These are phyloP conservation scores for Drosophila picticornis DNA, from an alignment of 2,888 invertebrate species.

Conservation along the genomic window DNA sequence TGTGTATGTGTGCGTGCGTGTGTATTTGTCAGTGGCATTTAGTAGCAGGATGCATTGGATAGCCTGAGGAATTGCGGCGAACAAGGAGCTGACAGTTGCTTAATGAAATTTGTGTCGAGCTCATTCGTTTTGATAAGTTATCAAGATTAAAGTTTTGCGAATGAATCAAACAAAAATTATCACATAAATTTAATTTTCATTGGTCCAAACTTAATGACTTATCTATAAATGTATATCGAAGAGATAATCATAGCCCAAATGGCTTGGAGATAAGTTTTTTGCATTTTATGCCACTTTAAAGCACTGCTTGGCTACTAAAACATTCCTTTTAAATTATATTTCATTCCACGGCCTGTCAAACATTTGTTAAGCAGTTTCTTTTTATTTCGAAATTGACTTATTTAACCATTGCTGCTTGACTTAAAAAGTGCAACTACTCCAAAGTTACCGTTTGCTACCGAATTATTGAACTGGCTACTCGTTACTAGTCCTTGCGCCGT, in stretches of 20 bases:
- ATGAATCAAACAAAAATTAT: neutral
- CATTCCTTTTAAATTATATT: neutral
- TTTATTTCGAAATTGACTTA: conserved; percentile 35
- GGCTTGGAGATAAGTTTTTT: neutral
- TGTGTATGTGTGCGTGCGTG: neutral
- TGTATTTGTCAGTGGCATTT: conserved; percentile 11
- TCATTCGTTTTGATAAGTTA: neutral
- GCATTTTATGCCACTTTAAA: neutral
- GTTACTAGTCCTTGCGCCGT: neutral
- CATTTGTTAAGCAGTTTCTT: neutral
- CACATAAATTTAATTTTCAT: neutral
- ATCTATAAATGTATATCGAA: neutral
- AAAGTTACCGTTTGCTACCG: conserved; percentile 24
- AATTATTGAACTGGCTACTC: conserved; percentile 18
- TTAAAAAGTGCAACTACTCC: conserved; percentile 44
- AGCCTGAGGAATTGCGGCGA: neutral
- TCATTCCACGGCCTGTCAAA: neutral
- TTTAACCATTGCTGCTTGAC: conserved; percentile 30
- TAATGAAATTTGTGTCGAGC: neutral
- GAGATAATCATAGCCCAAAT: too few relatives aligned
- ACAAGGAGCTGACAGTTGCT: neutral
- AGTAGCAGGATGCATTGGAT: conserved; percentile 19
- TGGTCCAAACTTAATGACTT: neutral
- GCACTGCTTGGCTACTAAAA: neutral
- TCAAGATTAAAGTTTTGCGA: neutral